Evolutionary conservation across 1,140 invertebrate genomes (phyloP).

Genomic region (Cephus cinctus): DNA sequence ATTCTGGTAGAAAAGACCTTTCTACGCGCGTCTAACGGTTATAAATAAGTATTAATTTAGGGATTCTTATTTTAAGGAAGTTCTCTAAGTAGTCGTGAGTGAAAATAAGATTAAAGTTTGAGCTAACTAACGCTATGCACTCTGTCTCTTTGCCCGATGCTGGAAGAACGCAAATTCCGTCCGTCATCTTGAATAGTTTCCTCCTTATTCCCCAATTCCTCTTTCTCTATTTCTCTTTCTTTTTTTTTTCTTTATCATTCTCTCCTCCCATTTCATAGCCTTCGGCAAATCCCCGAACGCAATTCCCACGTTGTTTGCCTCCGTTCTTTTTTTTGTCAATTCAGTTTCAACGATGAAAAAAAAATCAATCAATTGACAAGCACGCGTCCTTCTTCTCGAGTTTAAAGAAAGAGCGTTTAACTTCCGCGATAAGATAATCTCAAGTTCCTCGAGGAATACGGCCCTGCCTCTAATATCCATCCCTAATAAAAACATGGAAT

Average conservation of each 20-base stretch:
- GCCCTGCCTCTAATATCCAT: constrained; percentile 7
- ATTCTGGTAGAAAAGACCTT: constrained; percentile 52
- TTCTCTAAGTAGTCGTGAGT: constrained; percentile 48
- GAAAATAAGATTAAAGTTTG: constrained; percentile 36
- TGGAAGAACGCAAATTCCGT: neutral
- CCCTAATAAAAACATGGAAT: constrained; percentile 52
- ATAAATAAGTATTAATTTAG: constrained; percentile 53
- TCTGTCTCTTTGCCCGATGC: neutral
- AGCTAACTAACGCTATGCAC: constrained; percentile 6
- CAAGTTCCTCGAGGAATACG: constrained; percentile 15
- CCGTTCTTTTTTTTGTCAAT: neutral
- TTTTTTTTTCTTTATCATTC: constrained; percentile 6
- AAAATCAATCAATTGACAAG: constrained; percentile 12
- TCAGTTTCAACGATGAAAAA: constrained; percentile 7
- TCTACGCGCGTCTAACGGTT: constrained; percentile 48
- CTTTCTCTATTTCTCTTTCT: neutral
- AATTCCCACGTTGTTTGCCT: too few relatives aligned
- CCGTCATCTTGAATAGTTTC: too few relatives aligned
- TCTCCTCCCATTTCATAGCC: too few relatives aligned
- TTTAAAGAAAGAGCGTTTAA: neutral
- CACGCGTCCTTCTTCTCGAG: too few relatives aligned
- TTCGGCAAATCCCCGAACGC: too few relatives aligned
- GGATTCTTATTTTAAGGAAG: constrained; percentile 45
- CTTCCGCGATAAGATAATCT: constrained; percentile 21
- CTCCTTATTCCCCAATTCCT: too few relatives aligned